A percentile compares a stretch with the other conserved stretches of the same genome.
phyloP scores from a whole-genome alignment of 2,797 vertebrate species.

The Denticeps clupeoides region DNA sequence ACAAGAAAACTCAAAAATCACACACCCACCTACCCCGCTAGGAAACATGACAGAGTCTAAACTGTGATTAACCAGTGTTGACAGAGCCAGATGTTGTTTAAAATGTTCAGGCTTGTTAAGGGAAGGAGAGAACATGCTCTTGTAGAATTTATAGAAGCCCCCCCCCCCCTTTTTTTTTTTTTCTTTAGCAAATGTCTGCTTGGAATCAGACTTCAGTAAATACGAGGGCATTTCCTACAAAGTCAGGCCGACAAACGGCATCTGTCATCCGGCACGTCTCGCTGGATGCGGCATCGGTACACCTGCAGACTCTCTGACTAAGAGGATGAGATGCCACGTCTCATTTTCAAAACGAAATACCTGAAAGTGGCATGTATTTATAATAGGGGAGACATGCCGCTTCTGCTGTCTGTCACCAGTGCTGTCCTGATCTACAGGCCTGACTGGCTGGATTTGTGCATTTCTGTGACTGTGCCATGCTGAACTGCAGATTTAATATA shows the following conservation, averaged over 20 bases:
- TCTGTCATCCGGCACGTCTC: background rate
- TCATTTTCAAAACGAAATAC: background rate
- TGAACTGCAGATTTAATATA: too few relatives aligned
- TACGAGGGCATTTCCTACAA: slow-evolving; percentile 3
- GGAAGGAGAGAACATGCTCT: slow-evolving; percentile 13
- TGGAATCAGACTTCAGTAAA: slow-evolving; percentile 21
- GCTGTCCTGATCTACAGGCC: too few relatives aligned
- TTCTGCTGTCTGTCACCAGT: too few relatives aligned
- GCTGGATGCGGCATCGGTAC: background rate
- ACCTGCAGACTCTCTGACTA: background rate
- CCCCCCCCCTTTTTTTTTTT: slow-evolving; percentile 3
- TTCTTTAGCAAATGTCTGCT: slow-evolving; percentile 4
- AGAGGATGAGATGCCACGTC: background rate
- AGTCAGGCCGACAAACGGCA: slow-evolving; percentile 1
- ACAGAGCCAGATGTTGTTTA: slow-evolving; percentile 24
- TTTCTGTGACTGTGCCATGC: too few relatives aligned
- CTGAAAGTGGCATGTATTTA: too few relatives aligned
- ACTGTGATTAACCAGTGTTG: slow-evolving; percentile 23
- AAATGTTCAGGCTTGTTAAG: slow-evolving; percentile 8
- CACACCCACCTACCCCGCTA: slow-evolving; percentile 29
- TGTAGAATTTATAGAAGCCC: slow-evolving; percentile 10
- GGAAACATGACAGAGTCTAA: slow-evolving; percentile 18
- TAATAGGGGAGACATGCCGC: too few relatives aligned
- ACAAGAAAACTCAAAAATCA: slow-evolving; percentile 2
- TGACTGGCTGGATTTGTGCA: too few relatives aligned